phyloP scores from a whole-genome alignment of 2,888 invertebrate species.

The Germaria angustata region DNA sequence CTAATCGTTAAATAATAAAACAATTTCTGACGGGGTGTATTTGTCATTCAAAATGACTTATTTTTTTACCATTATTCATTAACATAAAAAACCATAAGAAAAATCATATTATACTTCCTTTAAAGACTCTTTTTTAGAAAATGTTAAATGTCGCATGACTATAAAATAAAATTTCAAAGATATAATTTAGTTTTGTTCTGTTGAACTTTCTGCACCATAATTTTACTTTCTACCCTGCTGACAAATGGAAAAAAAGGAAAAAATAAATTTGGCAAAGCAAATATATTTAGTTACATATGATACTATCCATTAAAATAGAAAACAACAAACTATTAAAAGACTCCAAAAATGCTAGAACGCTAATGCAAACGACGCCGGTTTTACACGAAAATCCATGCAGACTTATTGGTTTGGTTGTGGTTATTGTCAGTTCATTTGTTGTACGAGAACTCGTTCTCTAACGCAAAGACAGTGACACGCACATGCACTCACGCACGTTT shows the following conservation, averaged over 20 bases:
- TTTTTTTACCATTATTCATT: too few species aligned
- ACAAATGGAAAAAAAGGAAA: conserved; percentile 1
- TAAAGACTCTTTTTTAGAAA: neutral
- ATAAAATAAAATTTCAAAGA: neutral
- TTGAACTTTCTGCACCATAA: neutral
- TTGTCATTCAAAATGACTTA: too few species aligned
- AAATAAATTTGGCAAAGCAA: conserved; percentile 25
- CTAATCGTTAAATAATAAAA: too few species aligned
- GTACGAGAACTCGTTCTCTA: neutral
- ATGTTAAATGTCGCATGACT: conserved; percentile 29
- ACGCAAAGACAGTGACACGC: neutral
- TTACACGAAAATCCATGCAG: neutral
- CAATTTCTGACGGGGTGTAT: too few species aligned
- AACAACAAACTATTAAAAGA: neutral
- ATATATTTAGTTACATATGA: neutral
- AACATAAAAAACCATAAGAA: neutral
- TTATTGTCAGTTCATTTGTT: neutral
- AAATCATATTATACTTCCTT: neutral
- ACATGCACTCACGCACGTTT: neutral
- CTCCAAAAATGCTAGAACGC: conserved; percentile 11
- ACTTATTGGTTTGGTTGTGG: conserved; percentile 2
- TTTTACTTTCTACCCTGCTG: conserved; percentile 22
- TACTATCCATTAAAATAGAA: neutral
- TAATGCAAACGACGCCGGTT: conserved; percentile 33
- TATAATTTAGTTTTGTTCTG: neutral